These are phyloP conservation scores for Syngnathoides biaculeatus DNA, from an alignment of 2,113 vertebrate species.

Conservation along the genomic window DNA sequence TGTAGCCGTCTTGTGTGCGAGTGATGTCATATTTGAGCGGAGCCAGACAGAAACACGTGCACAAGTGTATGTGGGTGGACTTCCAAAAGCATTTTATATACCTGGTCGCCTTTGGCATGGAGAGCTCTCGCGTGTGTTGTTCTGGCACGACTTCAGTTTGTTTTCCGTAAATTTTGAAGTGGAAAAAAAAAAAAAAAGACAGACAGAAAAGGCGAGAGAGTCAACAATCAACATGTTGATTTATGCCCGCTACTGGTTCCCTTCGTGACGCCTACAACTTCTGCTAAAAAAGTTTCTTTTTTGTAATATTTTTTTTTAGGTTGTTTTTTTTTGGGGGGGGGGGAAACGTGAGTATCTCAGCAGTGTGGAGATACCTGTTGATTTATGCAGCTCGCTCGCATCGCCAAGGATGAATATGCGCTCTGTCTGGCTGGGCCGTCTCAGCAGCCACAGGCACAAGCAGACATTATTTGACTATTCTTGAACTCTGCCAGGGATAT, in stretches of 20 bases:
- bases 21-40: conserved; percentile 67
- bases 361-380: conserved; percentile 32
- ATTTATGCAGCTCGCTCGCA: conserved; percentile 51
- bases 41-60: conserved; percentile 55
- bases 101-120: conserved; percentile 29
- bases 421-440: conserved; percentile 4
- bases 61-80: conserved; percentile 28
- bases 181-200: conserved; percentile 14
- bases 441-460: not conserved
- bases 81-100: conserved; percentile 35
- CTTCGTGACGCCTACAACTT: conserved; percentile 66
- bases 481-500: not conserved
- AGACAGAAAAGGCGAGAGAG: conserved; percentile 50
- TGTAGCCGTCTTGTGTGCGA: conserved; percentile 15
- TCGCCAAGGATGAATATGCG: conserved; percentile 3
- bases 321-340: not conserved
- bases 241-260: conserved; percentile 66
- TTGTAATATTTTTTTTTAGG: conserved; percentile 50
- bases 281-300: conserved; percentile 62
- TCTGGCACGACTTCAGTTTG: conserved; percentile 55
- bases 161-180: conserved; percentile 55
- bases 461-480: conserved; percentile 5
- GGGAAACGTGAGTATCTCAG: conserved; percentile 55
- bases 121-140: conserved; percentile 21
- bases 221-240: conserved; percentile 71